These are phyloP conservation scores for Holothuria scabra DNA, from an alignment of 53 echinoderm and acorn worm species.

Conservation along the genomic window DNA sequence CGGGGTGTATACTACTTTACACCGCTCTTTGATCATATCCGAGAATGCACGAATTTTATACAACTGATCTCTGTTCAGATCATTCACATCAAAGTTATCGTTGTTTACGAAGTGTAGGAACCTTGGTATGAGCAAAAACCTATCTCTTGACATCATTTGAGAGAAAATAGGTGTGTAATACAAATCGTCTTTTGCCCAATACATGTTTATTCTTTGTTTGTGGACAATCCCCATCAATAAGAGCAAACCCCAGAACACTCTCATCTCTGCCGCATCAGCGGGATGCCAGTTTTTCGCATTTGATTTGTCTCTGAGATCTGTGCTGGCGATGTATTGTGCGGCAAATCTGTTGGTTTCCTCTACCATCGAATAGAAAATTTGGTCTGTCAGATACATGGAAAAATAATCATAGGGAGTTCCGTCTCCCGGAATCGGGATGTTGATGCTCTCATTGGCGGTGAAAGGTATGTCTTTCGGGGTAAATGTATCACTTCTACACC, in stretches of 20 bases:
- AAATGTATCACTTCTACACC: too few species aligned
- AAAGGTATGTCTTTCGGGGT: neutral
- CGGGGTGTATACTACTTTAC: neutral
- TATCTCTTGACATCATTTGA: neutral
- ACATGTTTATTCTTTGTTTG: neutral
- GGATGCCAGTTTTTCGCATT: neutral
- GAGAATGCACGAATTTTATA: conserved; percentile 3
- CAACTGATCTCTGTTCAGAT: neutral
- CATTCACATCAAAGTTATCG: neutral
- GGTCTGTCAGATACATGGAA: conserved; percentile 18
- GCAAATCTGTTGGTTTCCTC: neutral
- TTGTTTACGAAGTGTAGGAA: conserved; percentile 10
- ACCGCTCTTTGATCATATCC: neutral
- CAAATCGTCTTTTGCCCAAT: neutral
- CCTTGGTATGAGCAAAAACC: neutral
- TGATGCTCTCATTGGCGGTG: neutral
- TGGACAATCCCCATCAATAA: neutral
- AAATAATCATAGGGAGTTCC: neutral
- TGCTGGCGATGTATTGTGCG: neutral
- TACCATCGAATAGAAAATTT: neutral
- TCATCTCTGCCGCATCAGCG: neutral
- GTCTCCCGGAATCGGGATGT: neutral
- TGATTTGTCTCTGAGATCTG: neutral
- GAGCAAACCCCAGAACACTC: neutral
- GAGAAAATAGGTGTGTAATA: neutral